A percentile compares a stretch with the other conserved stretches of the same genome.
Conservation (phyloP, 92 coral and sea anemone genomes). For the Epizoanthus ramosus region DNA sequence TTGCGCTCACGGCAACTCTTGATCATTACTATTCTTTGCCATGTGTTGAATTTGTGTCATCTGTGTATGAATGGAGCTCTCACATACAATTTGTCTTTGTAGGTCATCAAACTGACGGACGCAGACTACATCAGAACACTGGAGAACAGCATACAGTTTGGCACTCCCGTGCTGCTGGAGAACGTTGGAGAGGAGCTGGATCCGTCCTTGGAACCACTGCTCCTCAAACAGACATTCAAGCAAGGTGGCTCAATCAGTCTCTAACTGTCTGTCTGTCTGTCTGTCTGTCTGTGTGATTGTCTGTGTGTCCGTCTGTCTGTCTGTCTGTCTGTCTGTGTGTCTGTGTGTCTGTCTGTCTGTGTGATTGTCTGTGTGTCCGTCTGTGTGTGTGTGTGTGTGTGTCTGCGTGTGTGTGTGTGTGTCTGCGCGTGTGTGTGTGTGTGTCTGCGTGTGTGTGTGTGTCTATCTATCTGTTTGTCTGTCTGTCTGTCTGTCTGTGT, state of each 20-base stretch:
- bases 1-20: too few relatives aligned
- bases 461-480: background rate
- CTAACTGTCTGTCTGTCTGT: background rate
- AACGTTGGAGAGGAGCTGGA: constrained; percentile 98
- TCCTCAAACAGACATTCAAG: constrained; percentile 94
- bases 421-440: background rate
- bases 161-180: constrained; percentile 96
- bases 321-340: too few relatives aligned
- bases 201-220: constrained; percentile 95
- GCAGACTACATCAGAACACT: constrained; percentile 95
- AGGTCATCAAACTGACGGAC: constrained; percentile 98
- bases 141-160: constrained; percentile 99
- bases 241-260: constrained; percentile 69
- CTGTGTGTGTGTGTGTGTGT: too few relatives aligned
- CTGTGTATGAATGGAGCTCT: background rate
- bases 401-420: background rate
- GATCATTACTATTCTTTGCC: background rate
- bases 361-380: too few relatives aligned
- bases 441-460: background rate
- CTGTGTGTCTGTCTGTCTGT: too few relatives aligned
- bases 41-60: background rate
- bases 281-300: background rate
- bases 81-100: background rate
- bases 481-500: background rate
- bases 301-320: background rate